Percentiles rank a stretch among this genome's conserved stretches.
phyloP scores from a whole-genome alignment of 2,113 vertebrate species.

The Chaenogobius annularis region DNA sequence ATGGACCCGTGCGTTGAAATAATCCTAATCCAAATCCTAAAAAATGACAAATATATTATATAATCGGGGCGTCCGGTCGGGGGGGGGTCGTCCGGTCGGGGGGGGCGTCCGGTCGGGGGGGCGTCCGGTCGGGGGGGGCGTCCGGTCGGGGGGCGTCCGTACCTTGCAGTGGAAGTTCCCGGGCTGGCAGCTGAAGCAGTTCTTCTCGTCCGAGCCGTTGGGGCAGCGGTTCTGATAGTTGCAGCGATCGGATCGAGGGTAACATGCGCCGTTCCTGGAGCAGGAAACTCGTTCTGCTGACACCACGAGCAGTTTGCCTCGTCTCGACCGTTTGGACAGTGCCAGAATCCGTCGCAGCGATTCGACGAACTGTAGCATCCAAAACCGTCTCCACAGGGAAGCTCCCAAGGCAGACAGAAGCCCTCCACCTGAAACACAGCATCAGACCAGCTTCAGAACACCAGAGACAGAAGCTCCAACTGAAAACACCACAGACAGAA shows the following conservation, averaged over 20 bases:
- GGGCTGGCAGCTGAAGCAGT: slow-evolving; percentile 94
- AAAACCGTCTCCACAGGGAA: slow-evolving; percentile 87
- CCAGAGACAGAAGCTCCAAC: too few relatives aligned
- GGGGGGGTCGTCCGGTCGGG: too few relatives aligned
- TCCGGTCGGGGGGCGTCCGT: slow-evolving; percentile 71
- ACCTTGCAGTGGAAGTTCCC: slow-evolving; percentile 84
- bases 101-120: too few relatives aligned
- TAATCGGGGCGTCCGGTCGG: too few relatives aligned
- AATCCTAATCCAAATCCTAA: too few relatives aligned
- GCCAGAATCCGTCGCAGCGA: slow-evolving; percentile 96
- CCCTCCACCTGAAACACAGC: slow-evolving; percentile 83
- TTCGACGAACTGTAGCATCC: slow-evolving; percentile 90
- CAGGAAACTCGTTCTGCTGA: slow-evolving; percentile 87
- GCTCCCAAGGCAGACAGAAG: slow-evolving; percentile 93
- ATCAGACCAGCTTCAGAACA: not conserved
- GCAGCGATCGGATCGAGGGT: slow-evolving; percentile 86
- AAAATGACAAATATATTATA: too few relatives aligned
- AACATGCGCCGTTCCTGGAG: slow-evolving; percentile 84
- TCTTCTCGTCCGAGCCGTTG: slow-evolving; percentile 93
- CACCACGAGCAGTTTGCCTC: slow-evolving; percentile 89
- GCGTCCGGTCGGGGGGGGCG: too few relatives aligned
- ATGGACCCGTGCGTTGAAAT: too few relatives aligned
- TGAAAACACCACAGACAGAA: too few relatives aligned
- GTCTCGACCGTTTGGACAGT: slow-evolving; percentile 91
- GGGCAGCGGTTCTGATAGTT: slow-evolving; percentile 97